phyloP scores from a whole-genome alignment of 2,797 vertebrate genomes.

The Lycodopsis pacificus region DNA sequence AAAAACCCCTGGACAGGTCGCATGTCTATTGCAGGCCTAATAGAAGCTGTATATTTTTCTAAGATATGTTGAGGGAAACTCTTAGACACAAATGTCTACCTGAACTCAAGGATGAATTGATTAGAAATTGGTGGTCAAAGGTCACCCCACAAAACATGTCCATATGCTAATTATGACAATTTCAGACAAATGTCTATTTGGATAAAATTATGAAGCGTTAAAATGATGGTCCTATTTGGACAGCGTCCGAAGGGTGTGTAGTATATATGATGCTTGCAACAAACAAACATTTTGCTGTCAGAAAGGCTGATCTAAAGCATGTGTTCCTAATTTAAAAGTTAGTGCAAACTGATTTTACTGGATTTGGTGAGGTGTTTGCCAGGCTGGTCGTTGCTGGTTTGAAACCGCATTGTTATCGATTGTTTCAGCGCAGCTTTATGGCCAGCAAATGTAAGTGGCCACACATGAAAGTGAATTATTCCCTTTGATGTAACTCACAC shows the following conservation, averaged over 20 bases:
- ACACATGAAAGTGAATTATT: slow-evolving; percentile 79
- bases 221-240: background rate
- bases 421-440: slow-evolving; percentile 35
- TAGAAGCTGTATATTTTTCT: background rate
- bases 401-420: slow-evolving; percentile 48
- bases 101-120: background rate
- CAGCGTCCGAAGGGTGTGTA: background rate
- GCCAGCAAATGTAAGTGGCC: slow-evolving; percentile 39
- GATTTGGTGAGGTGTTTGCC: background rate
- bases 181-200: background rate
- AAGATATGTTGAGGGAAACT: background rate
- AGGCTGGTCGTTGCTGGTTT: slow-evolving; percentile 23
- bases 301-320: background rate
- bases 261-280: background rate
- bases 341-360: background rate
- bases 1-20: background rate
- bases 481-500: slow-evolving; percentile 71
- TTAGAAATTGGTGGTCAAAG: background rate
- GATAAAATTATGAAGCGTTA: background rate
- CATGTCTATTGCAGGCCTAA: background rate
- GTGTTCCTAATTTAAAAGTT: background rate
- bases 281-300: background rate
- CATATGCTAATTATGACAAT: background rate
- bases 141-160: background rate
- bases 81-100: background rate